Percentiles rank a stretch among this genome's conserved stretches.
phyloP scores from a whole-genome alignment of 2,113 vertebrate genomes.

The Dipodomys spectabilis region DNA sequence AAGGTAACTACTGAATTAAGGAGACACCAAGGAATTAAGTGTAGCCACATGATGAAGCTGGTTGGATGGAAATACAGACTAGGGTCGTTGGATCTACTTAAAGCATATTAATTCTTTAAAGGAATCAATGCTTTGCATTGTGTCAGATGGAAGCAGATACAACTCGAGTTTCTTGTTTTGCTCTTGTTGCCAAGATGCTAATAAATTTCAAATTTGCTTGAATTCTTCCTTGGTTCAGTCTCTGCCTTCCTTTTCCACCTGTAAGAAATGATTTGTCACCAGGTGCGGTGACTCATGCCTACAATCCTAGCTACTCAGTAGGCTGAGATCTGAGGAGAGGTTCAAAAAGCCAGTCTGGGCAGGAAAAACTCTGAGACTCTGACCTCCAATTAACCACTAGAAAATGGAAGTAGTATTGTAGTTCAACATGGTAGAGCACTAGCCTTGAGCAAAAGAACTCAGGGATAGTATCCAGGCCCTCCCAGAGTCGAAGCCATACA shows the following conservation, averaged over 20 bases:
- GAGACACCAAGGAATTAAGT: neutral
- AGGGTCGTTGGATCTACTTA: neutral
- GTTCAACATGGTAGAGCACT: too few species aligned
- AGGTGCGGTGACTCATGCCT: too few species aligned
- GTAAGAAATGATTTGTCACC: neutral
- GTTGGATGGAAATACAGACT: neutral
- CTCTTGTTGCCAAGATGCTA: neutral
- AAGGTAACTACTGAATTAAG: neutral
- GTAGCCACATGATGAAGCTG: neutral
- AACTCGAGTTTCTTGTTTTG: neutral
- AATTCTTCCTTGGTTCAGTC: neutral
- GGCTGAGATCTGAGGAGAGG: too few species aligned
- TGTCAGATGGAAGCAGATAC: neutral
- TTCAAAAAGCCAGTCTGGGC: too few species aligned
- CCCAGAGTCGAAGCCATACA: too few species aligned
- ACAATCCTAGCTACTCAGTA: too few species aligned
- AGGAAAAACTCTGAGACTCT: too few species aligned
- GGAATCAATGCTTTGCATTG: neutral
- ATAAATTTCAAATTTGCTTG: neutral
- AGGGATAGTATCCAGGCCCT: too few species aligned
- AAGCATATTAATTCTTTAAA: constrained; percentile 2
- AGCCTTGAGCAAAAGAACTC: too few species aligned
- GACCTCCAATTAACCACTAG: too few species aligned
- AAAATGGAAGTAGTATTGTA: too few species aligned
- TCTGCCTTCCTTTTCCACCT: constrained; percentile 27